Conservation (phyloP, 1,140 invertebrate genomes). For the Idris sp. region DNA sequence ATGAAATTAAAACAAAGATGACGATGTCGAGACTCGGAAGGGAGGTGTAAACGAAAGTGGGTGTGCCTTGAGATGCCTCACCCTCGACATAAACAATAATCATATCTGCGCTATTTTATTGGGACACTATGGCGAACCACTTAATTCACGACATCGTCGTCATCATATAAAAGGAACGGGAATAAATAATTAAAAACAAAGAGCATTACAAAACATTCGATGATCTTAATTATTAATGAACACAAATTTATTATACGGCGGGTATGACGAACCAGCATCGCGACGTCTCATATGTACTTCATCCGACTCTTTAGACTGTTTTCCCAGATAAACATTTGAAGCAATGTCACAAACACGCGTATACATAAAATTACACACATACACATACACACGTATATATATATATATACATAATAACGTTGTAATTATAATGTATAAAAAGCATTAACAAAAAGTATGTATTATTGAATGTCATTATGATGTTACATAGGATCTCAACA, state of each 20-base stretch:
- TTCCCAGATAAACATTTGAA: conserved; percentile 39
- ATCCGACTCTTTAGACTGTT: conserved; percentile 50
- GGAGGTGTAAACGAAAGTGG: conserved; percentile 43
- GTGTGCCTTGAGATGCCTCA: conserved; percentile 74
- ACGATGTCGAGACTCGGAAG: too few relatives aligned
- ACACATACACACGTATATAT: conserved; percentile 4
- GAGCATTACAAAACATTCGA: too few relatives aligned
- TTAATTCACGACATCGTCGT: conserved; percentile 41
- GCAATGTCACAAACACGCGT: conserved; percentile 8
- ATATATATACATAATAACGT: conserved; percentile 22
- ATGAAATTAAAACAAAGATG: conserved; percentile 13
- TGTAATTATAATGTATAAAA: conserved; percentile 64
- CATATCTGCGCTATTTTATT: conserved; percentile 67
- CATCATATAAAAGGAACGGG: too few relatives aligned
- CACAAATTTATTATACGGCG: too few relatives aligned
- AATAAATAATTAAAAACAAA: too few relatives aligned
- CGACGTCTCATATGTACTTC: conserved; percentile 44
- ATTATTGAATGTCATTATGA: conserved; percentile 62
- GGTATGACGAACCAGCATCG: conserved; percentile 42
- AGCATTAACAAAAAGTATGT: conserved; percentile 47
- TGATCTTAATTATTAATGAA: too few relatives aligned
- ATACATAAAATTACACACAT: background rate
- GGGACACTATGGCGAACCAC: conserved; percentile 10
- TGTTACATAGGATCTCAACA: conserved; percentile 55
- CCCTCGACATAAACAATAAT: conserved; percentile 72